A percentile compares a stretch with the other conserved stretches of the same genome.
These are phyloP conservation scores for Laticauda colubrina DNA, from an alignment of 2,113 vertebrate species.

Conservation along the genomic window DNA sequence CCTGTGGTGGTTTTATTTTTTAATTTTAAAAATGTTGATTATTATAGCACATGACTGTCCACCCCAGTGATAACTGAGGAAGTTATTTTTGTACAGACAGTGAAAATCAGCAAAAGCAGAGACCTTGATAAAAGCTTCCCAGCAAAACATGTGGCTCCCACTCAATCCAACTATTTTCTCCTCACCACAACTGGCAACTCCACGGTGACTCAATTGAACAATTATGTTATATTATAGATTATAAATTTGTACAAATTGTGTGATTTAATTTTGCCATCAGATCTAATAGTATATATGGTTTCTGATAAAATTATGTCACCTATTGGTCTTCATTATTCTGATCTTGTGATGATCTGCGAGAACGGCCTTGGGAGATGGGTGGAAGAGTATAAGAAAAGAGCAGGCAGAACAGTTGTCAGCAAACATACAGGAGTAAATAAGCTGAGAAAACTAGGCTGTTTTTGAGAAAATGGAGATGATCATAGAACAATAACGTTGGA, in stretches of 20 bases:
- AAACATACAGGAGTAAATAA: not conserved
- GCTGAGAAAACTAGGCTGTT: not conserved
- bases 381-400: not conserved
- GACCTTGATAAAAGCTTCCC: not conserved
- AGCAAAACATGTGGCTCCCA: not conserved
- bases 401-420: not conserved
- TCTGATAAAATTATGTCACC: too few species aligned
- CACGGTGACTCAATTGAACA: not conserved
- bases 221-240: too few species aligned
- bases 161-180: fast-evolving
- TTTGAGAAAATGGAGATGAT: not conserved
- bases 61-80: conserved; percentile 11
- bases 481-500: not conserved
- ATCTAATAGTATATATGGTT: too few species aligned
- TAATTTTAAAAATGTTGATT: not conserved
- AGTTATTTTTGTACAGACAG: conserved; percentile 32
- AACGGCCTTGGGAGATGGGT: too few species aligned
- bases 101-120: conserved; percentile 33
- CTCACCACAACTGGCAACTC: not conserved
- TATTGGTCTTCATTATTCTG: too few species aligned
- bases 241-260: too few species aligned
- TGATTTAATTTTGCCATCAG: too few species aligned
- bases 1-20: conserved; percentile 6
- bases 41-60: conserved; percentile 11
- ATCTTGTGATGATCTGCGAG: too few species aligned